These are phyloP conservation scores for Periparus ater DNA, from an alignment of 2,797 vertebrate genomes.

Conservation along the genomic window DNA sequence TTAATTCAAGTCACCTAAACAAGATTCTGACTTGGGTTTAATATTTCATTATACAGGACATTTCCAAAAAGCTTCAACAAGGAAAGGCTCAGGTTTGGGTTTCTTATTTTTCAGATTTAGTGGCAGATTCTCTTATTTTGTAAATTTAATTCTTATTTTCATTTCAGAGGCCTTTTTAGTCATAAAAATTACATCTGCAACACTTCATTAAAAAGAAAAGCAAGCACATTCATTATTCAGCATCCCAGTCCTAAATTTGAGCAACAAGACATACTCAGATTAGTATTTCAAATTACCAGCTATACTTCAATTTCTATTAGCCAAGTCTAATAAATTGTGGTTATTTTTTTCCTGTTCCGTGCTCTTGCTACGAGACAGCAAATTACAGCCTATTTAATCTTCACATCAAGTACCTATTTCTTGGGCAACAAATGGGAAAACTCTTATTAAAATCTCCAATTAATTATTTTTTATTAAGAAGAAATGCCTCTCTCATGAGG, in stretches of 20 bases:
- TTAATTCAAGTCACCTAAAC: background rate
- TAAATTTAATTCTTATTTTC: background rate
- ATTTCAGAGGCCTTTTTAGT: background rate
- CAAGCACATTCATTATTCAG: background rate
- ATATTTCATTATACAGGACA: accelerated
- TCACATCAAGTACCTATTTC: background rate
- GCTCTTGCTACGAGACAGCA: background rate
- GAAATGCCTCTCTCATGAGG: background rate
- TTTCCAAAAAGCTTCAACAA: background rate
- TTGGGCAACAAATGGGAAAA: background rate
- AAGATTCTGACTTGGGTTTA: background rate
- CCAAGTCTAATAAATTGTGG: background rate
- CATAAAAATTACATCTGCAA: background rate
- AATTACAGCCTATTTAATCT: background rate
- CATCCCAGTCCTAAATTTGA: background rate
- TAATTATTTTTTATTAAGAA: background rate
- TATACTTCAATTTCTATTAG: background rate
- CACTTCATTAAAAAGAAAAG: background rate
- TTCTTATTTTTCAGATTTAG: background rate
- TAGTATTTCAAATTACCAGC: background rate
- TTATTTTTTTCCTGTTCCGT: background rate
- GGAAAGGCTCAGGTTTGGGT: background rate
- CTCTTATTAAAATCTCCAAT: background rate
- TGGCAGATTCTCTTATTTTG: background rate
- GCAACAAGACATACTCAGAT: background rate